Conservation (phyloP, 92 coral and sea anemone species). For the Siderastrea siderea region DNA sequence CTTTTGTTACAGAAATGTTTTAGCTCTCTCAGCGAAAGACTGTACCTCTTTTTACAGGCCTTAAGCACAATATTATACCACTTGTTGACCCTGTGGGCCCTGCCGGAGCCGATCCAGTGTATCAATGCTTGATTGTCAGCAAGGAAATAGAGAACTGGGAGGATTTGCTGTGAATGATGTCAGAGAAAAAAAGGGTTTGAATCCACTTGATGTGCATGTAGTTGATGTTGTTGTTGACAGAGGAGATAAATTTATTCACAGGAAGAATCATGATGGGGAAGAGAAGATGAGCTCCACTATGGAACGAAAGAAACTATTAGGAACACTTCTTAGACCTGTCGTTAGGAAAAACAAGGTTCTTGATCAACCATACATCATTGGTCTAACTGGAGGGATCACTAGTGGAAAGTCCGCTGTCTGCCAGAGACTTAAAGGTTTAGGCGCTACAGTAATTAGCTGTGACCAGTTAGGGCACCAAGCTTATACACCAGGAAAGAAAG, state of each 20-base stretch:
- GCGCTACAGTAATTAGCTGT: constrained; percentile 89
- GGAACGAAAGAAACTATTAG: constrained; percentile 86
- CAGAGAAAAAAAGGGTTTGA: constrained; percentile 78
- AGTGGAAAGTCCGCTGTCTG: constrained; percentile 95
- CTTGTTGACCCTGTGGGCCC: constrained; percentile 96
- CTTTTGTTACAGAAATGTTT: too few species aligned
- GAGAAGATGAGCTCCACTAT: constrained; percentile 92
- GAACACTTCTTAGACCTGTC: constrained; percentile 84
- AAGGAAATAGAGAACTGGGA: constrained; percentile 92
- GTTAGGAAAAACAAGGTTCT: constrained; percentile 17
- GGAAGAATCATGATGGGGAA: constrained; percentile 35
- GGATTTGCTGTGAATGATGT: constrained; percentile 80
- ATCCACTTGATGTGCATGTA: constrained; percentile 82
- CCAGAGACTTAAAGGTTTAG: constrained; percentile 87
- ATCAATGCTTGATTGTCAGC: constrained; percentile 91
- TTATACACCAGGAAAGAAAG: constrained; percentile 89
- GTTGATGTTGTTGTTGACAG: constrained; percentile 79
- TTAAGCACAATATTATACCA: constrained; percentile 72
- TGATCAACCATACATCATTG: constrained; percentile 84
- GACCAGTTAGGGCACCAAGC: constrained; percentile 92
- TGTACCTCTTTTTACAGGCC: too few species aligned
- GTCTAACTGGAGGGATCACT: constrained; percentile 97
- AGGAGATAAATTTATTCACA: constrained; percentile 34
- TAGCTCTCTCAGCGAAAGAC: too few species aligned
- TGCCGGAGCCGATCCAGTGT: constrained; percentile 89